phyloP scores from a whole-genome alignment of 2,888 invertebrate genomes.

The Oligia fasciuncula region DNA sequence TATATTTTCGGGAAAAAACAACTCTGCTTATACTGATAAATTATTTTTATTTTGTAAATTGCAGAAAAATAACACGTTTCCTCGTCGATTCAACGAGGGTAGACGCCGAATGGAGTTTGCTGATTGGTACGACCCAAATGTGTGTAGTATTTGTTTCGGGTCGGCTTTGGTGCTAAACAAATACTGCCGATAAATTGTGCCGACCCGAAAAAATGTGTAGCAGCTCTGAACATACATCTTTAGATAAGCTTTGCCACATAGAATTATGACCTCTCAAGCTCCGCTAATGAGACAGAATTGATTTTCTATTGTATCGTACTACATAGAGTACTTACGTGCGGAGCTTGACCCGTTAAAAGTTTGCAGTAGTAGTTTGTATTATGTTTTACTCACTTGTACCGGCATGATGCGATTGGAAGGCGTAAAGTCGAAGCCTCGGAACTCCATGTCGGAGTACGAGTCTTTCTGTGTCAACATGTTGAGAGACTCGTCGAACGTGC shows the following conservation, averaged over 20 bases:
- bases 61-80: background rate
- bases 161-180: background rate
- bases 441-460: constrained; percentile 75
- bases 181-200: background rate
- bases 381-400: constrained; percentile 62
- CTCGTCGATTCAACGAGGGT: background rate
- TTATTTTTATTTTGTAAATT: background rate
- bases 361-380: background rate
- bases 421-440: constrained; percentile 73
- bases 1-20: too few species aligned
- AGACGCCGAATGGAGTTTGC: background rate
- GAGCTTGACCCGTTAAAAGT: background rate
- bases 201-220: background rate
- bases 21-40: background rate
- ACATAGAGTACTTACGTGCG: too few species aligned
- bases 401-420: constrained; percentile 63
- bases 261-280: background rate
- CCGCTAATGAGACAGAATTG: too few species aligned
- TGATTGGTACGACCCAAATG: background rate
- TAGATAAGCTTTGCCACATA: background rate
- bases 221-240: background rate
- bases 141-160: background rate
- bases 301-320: too few species aligned
- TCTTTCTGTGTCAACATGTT: constrained; percentile 64
- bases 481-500: constrained; percentile 64